Percentiles rank a stretch among this genome's conserved stretches.
Evolutionary conservation across 2,113 vertebrate species (phyloP).

Genomic region (Tragelaphus imberbis): DNA sequence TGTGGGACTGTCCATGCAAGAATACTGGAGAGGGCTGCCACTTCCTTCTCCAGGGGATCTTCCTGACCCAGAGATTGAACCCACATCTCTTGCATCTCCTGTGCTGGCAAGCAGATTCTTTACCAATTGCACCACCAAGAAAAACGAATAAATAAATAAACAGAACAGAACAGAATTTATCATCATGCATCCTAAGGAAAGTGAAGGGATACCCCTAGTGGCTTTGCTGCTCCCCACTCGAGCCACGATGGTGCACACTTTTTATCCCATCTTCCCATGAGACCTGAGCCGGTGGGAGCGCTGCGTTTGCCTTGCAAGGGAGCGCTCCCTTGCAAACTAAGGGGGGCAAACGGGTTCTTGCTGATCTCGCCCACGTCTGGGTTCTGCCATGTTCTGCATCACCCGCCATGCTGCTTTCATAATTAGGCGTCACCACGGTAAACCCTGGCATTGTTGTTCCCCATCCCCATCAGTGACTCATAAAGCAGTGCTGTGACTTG

Average conservation of each 20-base stretch:
- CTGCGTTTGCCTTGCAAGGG: no score
- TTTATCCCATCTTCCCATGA: not conserved
- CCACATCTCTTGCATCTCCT: rapidly evolving
- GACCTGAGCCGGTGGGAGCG: not conserved
- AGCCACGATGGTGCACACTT: not conserved
- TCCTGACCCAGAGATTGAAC: not conserved
- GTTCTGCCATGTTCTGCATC: not conserved
- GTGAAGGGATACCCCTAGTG: not conserved
- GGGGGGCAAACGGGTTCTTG: not conserved
- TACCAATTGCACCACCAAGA: not conserved
- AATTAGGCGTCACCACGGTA: slow-evolving; percentile 28
- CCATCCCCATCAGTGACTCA: slow-evolving; percentile 27
- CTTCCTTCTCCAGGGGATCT: not conserved
- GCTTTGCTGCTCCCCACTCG: not conserved
- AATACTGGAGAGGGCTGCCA: not conserved
- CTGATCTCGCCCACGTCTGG: not conserved
- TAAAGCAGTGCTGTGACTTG: not conserved
- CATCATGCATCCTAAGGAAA: not conserved
- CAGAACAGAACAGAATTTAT: not conserved
- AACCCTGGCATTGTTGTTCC: not conserved
- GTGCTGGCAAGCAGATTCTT: not conserved
- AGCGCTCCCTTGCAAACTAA: not conserved
- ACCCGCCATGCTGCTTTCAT: not conserved
- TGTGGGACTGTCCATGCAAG: not conserved
- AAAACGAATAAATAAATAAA: not conserved